Evolutionary conservation across 2,113 vertebrate species (phyloP), one percentile per base, ranked within the genome.

Genomic region (Micromys minutus): DNA sequence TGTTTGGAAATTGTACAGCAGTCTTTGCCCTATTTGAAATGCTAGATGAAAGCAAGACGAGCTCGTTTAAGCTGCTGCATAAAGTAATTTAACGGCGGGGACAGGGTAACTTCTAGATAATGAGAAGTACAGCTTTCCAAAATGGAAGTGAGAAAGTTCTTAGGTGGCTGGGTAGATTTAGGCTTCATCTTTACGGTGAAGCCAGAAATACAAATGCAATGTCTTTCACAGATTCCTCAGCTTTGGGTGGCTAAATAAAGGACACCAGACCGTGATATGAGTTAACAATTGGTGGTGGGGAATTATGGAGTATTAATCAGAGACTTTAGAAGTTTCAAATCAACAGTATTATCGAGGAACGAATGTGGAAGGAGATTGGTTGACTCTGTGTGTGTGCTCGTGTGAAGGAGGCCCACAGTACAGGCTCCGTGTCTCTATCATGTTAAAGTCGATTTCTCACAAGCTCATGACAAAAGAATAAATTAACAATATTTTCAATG

Each of bases 1-100:
- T 99, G 99, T 99, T 99, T 99, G 99, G 99, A 99, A 99, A 99
- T 99, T 98, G 98, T 99, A 99, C 98, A 98, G 98, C 98, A 98
- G 98, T 98, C 99, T 99, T 99, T 99, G 98, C 98, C 98, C 98
- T 99, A 98, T 99, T 99, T 99, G 98, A 99, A 99, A 99, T 99
- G 99, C 99, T 98, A 99, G 99, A 99, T 98, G 98, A 99, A 98
- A 99, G 99, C 98, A 99, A 99, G 99, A 99, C 98, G 98, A 99
- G 98, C 99, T 99, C 97, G 98, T 99, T 99, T 99, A 99, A 99
- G 99, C 99, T 98, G 98, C 97, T 98, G 98, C 99, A 98, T 99
- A 98, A 99, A 99, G 98, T 99, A 99, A 99, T 99, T 99, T 99
- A 99, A 99, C 98, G 98, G 98, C 96, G 95, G 92, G 97, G 98